These are phyloP conservation scores for Artibeus lituratus DNA, from an alignment of 2,797 vertebrate species.

Conservation along the genomic window DNA sequence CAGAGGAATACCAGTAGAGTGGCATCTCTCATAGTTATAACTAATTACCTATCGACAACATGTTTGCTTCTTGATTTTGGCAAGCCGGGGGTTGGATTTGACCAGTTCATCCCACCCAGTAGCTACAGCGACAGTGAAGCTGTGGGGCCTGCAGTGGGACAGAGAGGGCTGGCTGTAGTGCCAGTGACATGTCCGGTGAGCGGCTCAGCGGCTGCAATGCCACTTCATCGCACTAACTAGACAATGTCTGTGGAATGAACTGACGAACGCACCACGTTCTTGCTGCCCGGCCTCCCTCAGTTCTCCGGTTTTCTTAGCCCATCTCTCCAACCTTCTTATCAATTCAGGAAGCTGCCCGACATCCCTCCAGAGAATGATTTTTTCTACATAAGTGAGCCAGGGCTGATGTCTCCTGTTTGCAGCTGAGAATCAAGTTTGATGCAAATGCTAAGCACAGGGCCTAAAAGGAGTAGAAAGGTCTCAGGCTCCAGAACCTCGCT, in stretches of 20 bases:
- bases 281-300: neutral
- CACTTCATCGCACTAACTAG: neutral
- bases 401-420: neutral
- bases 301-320: neutral
- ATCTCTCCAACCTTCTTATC: neutral
- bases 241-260: neutral
- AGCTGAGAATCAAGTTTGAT: neutral
- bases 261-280: neutral
- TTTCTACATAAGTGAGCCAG: neutral
- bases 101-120: neutral
- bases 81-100: neutral
- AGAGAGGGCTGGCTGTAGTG: neutral
- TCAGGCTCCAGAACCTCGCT: neutral
- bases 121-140: neutral
- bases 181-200: rapidly evolving
- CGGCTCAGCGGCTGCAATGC: neutral
- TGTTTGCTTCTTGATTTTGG: neutral
- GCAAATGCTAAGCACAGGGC: neutral
- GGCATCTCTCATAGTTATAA: neutral
- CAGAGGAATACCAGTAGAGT: neutral
- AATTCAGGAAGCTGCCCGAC: neutral
- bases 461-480: neutral
- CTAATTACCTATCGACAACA: neutral
- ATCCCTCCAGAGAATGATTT: neutral
- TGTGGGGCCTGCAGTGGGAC: neutral